Evolutionary conservation across 2,113 vertebrate genomes (phyloP).

Genomic region (Mustelus asterias): DNA sequence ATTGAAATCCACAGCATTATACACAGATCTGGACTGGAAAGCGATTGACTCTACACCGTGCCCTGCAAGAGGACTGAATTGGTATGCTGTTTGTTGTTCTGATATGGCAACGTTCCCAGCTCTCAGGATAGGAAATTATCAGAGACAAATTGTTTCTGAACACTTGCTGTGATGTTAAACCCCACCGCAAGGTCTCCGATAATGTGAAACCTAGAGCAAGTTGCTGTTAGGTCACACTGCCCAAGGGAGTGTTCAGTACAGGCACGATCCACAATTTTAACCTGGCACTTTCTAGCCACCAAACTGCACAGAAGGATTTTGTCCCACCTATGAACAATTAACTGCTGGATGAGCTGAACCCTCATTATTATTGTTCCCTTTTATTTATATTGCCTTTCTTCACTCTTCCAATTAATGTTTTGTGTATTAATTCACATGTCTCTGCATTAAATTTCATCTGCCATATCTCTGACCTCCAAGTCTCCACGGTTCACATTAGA

Average conservation of each 20-base stretch:
- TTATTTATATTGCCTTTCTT: neutral
- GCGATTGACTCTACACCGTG: neutral
- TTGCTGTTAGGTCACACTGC: neutral
- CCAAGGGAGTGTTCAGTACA: neutral
- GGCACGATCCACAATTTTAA: neutral
- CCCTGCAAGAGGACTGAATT: neutral
- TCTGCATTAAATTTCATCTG: neutral
- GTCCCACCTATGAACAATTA: neutral
- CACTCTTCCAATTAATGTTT: neutral
- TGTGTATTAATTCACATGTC: neutral
- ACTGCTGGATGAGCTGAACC: neutral
- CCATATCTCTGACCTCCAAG: neutral
- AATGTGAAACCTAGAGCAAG: slow-evolving; percentile 19
- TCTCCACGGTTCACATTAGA: neutral
- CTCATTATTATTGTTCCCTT: neutral
- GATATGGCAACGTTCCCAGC: neutral
- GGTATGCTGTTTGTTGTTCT: neutral
- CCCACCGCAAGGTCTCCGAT: neutral
- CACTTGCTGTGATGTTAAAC: neutral
- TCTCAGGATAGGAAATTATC: neutral
- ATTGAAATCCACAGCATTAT: neutral
- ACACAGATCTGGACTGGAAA: neutral
- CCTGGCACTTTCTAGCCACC: neutral
- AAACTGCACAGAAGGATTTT: neutral
- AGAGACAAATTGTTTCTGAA: slow-evolving; percentile 23